Evolutionary conservation across 2,797 vertebrate genomes (phyloP).

Genomic region (Potorous gilbertii): DNA sequence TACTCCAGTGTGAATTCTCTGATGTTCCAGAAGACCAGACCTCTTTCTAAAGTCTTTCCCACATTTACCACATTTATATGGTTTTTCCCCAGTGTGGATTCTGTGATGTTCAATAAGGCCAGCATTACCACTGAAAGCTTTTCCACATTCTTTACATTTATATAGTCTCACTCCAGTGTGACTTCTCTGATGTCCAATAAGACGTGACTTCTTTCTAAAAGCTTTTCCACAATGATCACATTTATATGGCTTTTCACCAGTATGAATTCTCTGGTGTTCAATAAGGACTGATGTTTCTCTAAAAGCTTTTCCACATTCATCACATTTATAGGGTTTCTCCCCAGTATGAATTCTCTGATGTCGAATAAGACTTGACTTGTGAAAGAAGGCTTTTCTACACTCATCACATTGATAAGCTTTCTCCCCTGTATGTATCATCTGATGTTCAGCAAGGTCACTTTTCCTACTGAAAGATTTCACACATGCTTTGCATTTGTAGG

Average conservation of each 20-base stretch:
- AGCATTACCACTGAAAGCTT: slow-evolving; percentile 19
- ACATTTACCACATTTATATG: slow-evolving; percentile 52
- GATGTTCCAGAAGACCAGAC: slow-evolving; percentile 17
- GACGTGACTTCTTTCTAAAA: slow-evolving; percentile 67
- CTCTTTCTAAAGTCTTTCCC: slow-evolving; percentile 34
- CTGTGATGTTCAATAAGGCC: slow-evolving; percentile 38
- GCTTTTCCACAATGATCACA: slow-evolving; percentile 69
- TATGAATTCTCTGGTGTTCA: slow-evolving; percentile 71
- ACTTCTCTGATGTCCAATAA: slow-evolving; percentile 62
- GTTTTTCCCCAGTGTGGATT: slow-evolving; percentile 47
- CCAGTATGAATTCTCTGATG: slow-evolving; percentile 59
- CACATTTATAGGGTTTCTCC: slow-evolving; percentile 61
- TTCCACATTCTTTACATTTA: slow-evolving; percentile 32
- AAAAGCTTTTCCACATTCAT: slow-evolving; percentile 63
- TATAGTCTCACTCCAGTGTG: slow-evolving; percentile 35
- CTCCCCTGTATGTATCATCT: slow-evolving; percentile 61
- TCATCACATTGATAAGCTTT: slow-evolving; percentile 51
- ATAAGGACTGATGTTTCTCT: slow-evolving; percentile 65
- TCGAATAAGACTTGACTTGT: slow-evolving; percentile 52
- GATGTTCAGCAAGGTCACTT: slow-evolving; percentile 63
- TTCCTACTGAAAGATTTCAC: slow-evolving; percentile 56
- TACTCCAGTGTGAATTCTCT: slow-evolving; percentile 42
- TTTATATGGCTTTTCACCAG: slow-evolving; percentile 62
- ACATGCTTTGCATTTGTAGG: slow-evolving; percentile 33
- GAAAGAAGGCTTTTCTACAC: slow-evolving; percentile 56